Conservation (phyloP, 1,140 invertebrate genomes). For the Nephotettix cincticeps region DNA sequence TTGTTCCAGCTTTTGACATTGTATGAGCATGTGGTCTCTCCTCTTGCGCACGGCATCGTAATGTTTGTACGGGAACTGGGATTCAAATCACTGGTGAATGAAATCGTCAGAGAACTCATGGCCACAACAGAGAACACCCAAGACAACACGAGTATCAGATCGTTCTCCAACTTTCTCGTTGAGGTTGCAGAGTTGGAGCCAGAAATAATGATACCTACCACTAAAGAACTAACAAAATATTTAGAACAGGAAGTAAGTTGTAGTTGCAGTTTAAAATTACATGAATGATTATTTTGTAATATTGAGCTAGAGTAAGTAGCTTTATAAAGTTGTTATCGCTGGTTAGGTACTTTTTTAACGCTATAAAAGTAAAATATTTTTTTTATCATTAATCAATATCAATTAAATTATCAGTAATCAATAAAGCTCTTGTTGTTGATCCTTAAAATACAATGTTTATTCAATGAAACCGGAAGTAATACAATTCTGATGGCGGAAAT, state of each 20-base stretch:
- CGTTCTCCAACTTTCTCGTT: slow-evolving; percentile 66
- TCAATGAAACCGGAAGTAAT: too few species aligned
- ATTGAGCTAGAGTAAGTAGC: too few species aligned
- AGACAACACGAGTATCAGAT: slow-evolving; percentile 58
- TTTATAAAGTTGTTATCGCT: too few species aligned
- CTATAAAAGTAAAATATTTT: too few species aligned
- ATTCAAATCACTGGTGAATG: slow-evolving; percentile 62
- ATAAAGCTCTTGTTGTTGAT: too few species aligned
- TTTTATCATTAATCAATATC: too few species aligned
- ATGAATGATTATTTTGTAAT: too few species aligned
- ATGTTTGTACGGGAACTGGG: slow-evolving; percentile 62
- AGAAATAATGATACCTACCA: slow-evolving; percentile 61
- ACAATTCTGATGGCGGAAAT: too few species aligned
- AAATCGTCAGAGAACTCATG: slow-evolving; percentile 72
- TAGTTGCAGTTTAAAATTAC: slow-evolving; percentile 48
- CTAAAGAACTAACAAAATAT: slow-evolving; percentile 56
- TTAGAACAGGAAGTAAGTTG: slow-evolving; percentile 58
- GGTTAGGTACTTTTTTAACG: too few species aligned
- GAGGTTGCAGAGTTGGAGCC: slow-evolving; percentile 65
- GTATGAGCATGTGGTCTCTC: slow-evolving; percentile 65
- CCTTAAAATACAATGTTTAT: too few species aligned
- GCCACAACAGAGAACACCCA: slow-evolving; percentile 56
- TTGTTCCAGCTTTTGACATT: slow-evolving; percentile 66
- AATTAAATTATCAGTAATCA: too few species aligned
- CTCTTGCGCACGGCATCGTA: slow-evolving; percentile 65